Evolutionary conservation across 2,113 vertebrate species (phyloP).

Genomic region (Podarcis raffonei): DNA sequence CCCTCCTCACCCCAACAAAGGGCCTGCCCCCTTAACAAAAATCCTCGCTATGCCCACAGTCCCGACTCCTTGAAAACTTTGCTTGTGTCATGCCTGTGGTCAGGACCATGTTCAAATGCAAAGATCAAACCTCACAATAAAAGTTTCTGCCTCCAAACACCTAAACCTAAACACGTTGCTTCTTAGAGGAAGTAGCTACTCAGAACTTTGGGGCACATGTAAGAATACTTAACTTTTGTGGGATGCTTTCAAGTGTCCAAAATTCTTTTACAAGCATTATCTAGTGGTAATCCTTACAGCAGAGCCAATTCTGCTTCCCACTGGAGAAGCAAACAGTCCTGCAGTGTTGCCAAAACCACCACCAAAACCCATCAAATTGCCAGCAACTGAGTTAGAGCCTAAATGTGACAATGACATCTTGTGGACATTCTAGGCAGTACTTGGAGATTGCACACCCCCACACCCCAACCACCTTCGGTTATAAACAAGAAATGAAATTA

Average conservation of each 20-base stretch:
- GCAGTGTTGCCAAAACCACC: not conserved
- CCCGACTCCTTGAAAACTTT: too few species aligned
- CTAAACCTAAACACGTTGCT: not conserved
- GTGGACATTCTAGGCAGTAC: not conserved
- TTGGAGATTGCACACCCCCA: not conserved
- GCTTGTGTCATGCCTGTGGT: not conserved
- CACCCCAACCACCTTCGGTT: not conserved
- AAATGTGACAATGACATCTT: constrained; percentile 11
- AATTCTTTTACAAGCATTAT: not conserved
- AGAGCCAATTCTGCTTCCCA: not conserved
- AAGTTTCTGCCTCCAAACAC: not conserved
- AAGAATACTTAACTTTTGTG: not conserved
- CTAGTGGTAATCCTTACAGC: not conserved
- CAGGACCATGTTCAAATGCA: too few species aligned
- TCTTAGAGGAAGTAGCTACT: too few species aligned
- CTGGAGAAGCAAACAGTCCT: not conserved
- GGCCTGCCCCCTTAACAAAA: not conserved
- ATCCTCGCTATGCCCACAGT: not conserved
- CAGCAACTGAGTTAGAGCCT: not conserved
- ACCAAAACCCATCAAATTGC: not conserved
- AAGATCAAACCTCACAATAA: not conserved
- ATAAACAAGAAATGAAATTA: not conserved
- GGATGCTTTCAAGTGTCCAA: not conserved
- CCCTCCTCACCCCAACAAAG: too few species aligned
- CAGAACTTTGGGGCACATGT: not conserved